phyloP scores from a whole-genome alignment of 2,113 vertebrate species.

The Axis porcinus region DNA sequence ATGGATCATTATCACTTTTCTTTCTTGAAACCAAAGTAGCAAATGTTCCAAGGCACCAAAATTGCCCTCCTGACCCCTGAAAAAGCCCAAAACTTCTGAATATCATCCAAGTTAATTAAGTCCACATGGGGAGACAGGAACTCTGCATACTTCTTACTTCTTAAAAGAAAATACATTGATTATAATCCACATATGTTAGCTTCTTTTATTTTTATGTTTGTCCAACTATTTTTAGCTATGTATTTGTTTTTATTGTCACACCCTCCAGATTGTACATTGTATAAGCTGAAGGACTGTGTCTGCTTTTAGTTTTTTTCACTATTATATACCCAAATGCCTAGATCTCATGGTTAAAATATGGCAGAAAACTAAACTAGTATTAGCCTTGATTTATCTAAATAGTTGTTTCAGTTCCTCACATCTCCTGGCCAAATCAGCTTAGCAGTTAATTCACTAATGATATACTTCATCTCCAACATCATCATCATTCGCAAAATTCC shows the following conservation, averaged over 20 bases:
- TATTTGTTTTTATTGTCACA: slow-evolving; percentile 22
- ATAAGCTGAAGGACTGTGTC: not conserved
- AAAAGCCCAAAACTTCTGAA: not conserved
- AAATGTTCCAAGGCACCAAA: slow-evolving; percentile 14
- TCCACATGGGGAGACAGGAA: not conserved
- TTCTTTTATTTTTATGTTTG: slow-evolving; percentile 15
- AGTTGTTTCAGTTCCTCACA: not conserved
- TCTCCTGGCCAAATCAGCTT: not conserved
- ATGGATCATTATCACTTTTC: slow-evolving; percentile 17
- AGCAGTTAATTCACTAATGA: not conserved
- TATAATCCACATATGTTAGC: not conserved
- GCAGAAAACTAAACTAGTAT: not conserved
- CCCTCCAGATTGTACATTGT: not conserved
- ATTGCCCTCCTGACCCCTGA: not conserved
- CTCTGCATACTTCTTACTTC: not conserved
- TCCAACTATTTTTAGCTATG: not conserved
- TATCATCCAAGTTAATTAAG: slow-evolving; percentile 39
- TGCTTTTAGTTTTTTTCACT: slow-evolving; percentile 18
- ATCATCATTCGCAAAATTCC: not conserved
- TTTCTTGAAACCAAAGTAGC: slow-evolving; percentile 46
- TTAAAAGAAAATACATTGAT: not conserved
- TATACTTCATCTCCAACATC: not conserved
- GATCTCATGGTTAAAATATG: not conserved
- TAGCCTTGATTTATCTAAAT: not conserved
- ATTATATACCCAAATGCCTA: not conserved